Percentiles rank a stretch among this genome's conserved stretches.
Evolutionary conservation across 2,888 invertebrate genomes (phyloP).

Genomic region (Sceliomorpha sp.): DNA sequence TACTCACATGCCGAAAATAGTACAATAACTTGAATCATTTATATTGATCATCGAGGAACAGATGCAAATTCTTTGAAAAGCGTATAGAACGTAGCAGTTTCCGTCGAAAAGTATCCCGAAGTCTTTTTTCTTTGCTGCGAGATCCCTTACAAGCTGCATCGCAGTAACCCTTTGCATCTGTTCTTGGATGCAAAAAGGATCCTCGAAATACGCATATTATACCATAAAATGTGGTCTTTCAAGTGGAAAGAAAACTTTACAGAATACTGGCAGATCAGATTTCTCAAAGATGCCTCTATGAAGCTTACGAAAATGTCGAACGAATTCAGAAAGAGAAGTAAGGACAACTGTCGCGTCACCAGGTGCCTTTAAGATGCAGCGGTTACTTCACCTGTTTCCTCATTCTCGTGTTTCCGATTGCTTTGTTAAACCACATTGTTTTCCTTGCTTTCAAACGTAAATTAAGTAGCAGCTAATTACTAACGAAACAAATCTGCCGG

Average conservation of each 20-base stretch:
- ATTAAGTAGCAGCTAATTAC: no score
- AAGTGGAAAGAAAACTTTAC: slow-evolving; percentile 68
- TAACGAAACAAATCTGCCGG: no score
- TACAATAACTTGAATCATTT: slow-evolving; percentile 42
- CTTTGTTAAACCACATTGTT: slow-evolving; percentile 14
- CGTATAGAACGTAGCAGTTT: slow-evolving; percentile 7
- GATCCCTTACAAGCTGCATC: slow-evolving; percentile 7
- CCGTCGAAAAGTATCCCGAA: slow-evolving; percentile 10
- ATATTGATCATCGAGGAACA: slow-evolving; percentile 44
- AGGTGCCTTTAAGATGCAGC: slow-evolving; percentile 45
- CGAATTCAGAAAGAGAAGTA: slow-evolving; percentile 6
- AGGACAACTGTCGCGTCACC: slow-evolving; percentile 34
- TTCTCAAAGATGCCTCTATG: slow-evolving; percentile 32
- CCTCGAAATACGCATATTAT: slow-evolving; percentile 37
- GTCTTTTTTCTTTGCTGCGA: slow-evolving; percentile 22
- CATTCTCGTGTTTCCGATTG: slow-evolving; percentile 6
- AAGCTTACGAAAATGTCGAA: slow-evolving; percentile 1
- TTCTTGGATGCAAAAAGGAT: slow-evolving; percentile 35
- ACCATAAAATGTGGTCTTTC: slow-evolving; percentile 58
- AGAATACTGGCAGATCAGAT: slow-evolving; percentile 52
- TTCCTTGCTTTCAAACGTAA: no score
- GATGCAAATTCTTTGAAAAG: slow-evolving; percentile 38
- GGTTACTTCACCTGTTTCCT: slow-evolving; percentile 51
- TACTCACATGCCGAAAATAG: slow-evolving; percentile 34
- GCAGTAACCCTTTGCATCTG: slow-evolving; percentile 50